Evolutionary conservation across 1,140 invertebrate species (phyloP).

Genomic region (Leguminivora glycinivorella): DNA sequence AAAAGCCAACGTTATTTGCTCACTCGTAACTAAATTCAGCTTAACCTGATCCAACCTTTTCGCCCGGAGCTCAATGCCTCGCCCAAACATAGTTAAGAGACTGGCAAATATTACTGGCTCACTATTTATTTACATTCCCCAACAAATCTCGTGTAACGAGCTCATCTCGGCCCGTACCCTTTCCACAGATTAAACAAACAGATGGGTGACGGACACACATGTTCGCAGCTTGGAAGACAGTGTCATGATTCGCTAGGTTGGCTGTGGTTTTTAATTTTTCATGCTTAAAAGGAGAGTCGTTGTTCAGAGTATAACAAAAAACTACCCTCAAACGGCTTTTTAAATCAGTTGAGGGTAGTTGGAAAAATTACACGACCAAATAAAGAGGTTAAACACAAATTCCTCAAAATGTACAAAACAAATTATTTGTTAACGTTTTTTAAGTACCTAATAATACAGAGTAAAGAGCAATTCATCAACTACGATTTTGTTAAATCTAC

Average conservation of each 20-base stretch:
- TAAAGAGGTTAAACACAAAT: no score
- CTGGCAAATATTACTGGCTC: conserved; percentile 47
- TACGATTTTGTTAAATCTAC: no score
- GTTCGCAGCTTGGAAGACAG: not conserved
- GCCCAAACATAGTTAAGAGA: conserved; percentile 62
- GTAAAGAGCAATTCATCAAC: no score
- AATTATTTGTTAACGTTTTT: no score
- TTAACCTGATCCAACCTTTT: conserved; percentile 40
- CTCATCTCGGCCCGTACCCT: conserved; percentile 42
- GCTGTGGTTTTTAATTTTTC: no score
- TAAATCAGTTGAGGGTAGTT: no score
- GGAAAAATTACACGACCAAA: no score
- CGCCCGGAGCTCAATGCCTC: conserved; percentile 42
- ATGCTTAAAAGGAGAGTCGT: no score
- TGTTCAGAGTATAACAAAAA: no score
- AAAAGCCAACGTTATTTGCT: conserved; percentile 35
- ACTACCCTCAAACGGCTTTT: no score
- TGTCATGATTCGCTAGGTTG: not conserved
- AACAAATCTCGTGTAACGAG: conserved; percentile 58
- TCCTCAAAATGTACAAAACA: no score
- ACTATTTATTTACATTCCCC: conserved; percentile 54
- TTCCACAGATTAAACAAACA: conserved; percentile 7
- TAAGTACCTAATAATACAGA: no score
- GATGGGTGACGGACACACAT: not conserved
- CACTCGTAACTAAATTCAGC: conserved; percentile 34